These are phyloP conservation scores for Bathynomus jamesi DNA, from an alignment of 1,140 invertebrate genomes.

Conservation along the genomic window DNA sequence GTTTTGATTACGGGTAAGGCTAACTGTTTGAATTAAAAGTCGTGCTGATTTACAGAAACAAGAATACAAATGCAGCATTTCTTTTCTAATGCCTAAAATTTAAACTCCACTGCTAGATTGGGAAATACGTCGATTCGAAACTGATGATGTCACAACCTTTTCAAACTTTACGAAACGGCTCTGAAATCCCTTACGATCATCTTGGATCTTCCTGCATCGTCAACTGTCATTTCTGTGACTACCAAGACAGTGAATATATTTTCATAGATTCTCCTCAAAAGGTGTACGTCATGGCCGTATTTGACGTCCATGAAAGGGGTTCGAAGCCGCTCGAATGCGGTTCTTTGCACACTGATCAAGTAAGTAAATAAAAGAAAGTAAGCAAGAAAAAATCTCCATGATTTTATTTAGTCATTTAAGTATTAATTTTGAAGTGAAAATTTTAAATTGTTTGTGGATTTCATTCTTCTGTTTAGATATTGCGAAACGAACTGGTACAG, in stretches of 20 bases:
- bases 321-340: conserved; percentile 38
- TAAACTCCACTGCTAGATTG: conserved; percentile 43
- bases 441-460: no score
- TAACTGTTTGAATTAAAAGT: no score
- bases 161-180: conserved; percentile 41
- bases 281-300: conserved; percentile 39
- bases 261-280: conserved; percentile 33
- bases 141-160: conserved; percentile 42
- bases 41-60: no score
- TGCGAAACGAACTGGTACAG: no score
- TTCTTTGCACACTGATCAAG: conserved; percentile 25
- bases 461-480: no score
- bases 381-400: no score
- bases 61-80: no score
- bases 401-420: no score
- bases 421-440: no score
- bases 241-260: conserved; percentile 26
- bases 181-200: conserved; percentile 31
- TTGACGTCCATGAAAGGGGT: conserved; percentile 38
- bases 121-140: conserved; percentile 41
- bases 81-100: no score
- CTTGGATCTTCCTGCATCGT: conserved; percentile 30
- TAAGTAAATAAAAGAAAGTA: no score
- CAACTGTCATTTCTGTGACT: conserved; percentile 20
- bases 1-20: no score